Conservation (phyloP, 2,797 vertebrate genomes). For the Bovichtus diacanthus region DNA sequence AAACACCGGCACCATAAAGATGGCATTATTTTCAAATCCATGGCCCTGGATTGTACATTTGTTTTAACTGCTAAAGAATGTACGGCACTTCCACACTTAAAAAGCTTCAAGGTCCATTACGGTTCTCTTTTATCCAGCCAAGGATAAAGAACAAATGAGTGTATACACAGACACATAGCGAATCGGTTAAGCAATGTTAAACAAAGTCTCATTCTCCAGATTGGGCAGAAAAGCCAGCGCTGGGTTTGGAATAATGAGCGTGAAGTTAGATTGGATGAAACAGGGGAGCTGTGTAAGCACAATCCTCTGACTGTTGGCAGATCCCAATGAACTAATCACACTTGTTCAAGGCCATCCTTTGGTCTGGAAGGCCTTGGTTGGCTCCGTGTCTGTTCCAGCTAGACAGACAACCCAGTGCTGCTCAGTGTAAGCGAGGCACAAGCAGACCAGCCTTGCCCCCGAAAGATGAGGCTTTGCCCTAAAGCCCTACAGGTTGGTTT, state of each 20-base stretch:
- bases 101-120: conserved; percentile 61
- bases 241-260: conserved; percentile 72
- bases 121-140: conserved; percentile 53
- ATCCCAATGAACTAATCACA: conserved; percentile 75
- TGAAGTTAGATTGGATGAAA: conserved; percentile 74
- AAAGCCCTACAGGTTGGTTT: conserved; percentile 43
- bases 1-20: conserved; percentile 33
- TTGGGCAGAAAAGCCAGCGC: conserved; percentile 49
- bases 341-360: conserved; percentile 76
- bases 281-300: conserved; percentile 68
- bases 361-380: conserved; percentile 70
- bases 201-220: conserved; percentile 72
- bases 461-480: conserved; percentile 44
- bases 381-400: conserved; percentile 57
- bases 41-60: conserved; percentile 40
- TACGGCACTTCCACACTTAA: conserved; percentile 55
- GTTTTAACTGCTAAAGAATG: conserved; percentile 59
- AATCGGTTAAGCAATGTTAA: conserved; percentile 71
- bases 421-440: conserved; percentile 52
- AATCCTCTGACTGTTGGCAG: conserved; percentile 77
- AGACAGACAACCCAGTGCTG: conserved; percentile 60
- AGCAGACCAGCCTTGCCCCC: conserved; percentile 31
- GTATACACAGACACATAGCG: conserved; percentile 71
- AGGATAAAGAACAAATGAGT: conserved; percentile 68
- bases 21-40: conserved; percentile 54